Evolutionary conservation across 2,797 vertebrate genomes (phyloP), one percentile per base, ranked within the genome.

Genomic region (Tragopan temminckii): DNA sequence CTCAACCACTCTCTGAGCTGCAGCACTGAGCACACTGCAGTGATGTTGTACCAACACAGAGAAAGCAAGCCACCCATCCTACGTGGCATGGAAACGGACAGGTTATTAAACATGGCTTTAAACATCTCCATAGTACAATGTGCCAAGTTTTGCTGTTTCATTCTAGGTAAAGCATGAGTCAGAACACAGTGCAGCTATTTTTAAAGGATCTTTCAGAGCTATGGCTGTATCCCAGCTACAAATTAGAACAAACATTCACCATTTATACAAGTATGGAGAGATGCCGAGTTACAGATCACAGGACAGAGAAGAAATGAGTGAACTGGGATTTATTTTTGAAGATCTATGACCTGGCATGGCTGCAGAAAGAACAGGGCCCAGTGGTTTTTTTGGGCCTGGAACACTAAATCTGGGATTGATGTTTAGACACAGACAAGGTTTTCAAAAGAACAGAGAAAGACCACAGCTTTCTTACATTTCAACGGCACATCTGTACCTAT

Each of bases 131-230:
- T 9, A 46, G 70, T 55, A 84, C 50, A 3, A 7, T 76, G 31
- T 8, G 66, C 80, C 68, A 62, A 62, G 74, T 59, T 94, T 59
- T 90, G 80, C 81, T 29, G 11, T 52, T 81, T 85, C 76, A 13
- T 79, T 79, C 42, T 75, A 87, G 79, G 75, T 82, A 50, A 94
- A 89, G 52, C 29, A 67, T 81, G 78, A 96, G 77, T 80, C 89
- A 85, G 64, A 79, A 77, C 33, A 70, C 80, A 66, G 67, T 36
- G 76, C 88, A 90, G 48, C 55, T 88, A 59, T 95, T 92, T 90
- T 63, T 71, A 83, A 88, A 72, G 63, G 42, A 19, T 12, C 64
- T 64, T 46, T 52, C n/a, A 23, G 53, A 64, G 55, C 69, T 85
- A 75, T 29, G 63, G 70, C 83, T 85, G 76, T 74, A 93, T 79